Conservation (phyloP, 64 coral and sea anemone species). For the Stichodactyla helianthus region DNA sequence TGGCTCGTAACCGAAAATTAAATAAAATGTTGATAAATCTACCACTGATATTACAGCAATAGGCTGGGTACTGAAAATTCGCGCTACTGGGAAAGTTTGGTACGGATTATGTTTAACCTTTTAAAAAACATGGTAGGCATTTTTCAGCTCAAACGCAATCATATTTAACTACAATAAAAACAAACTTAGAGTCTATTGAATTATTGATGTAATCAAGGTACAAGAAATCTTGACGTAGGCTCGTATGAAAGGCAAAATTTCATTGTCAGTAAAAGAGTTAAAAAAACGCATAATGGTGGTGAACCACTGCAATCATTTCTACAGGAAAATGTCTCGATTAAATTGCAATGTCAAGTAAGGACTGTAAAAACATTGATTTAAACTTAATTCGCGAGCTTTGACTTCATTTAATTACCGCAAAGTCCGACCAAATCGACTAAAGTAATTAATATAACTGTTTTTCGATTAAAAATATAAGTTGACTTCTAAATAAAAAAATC, state of each 20-base stretch:
- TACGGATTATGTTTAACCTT: not conserved
- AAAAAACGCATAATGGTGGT: not conserved
- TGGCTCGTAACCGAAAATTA: not conserved
- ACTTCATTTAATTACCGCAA: not conserved
- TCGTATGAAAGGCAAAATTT: not conserved
- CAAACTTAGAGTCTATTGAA: not conserved
- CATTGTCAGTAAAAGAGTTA: not conserved
- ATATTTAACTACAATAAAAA: slow-evolving; percentile 10
- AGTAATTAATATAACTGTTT: not conserved
- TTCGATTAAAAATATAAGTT: slow-evolving; percentile 7
- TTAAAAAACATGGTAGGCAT: not conserved
- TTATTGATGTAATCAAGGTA: not conserved
- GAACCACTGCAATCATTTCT: not conserved
- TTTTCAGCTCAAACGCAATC: slow-evolving; percentile 14
- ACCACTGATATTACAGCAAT: not conserved
- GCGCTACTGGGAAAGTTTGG: not conserved
- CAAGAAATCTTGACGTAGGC: not conserved
- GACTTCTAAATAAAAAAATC: not conserved
- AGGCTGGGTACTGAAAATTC: not conserved
- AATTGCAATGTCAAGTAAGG: not conserved
- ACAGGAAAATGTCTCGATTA: not conserved
- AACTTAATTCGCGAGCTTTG: not conserved
- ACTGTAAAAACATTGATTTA: not conserved
- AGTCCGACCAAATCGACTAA: not conserved
- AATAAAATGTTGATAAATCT: slow-evolving; percentile 4